Conservation (phyloP, 2,113 vertebrate genomes). For the rat (Rattus norvegicus) region GRCr8 NC_086023.1:127548001-127548500, state of each 20-base stretch:
- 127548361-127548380: neutral
- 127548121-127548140: neutral
- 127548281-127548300: slow-evolving; percentile 20
- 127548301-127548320: neutral
- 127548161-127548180: neutral
- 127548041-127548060: neutral
- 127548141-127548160: neutral
- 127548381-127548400: neutral
- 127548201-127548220: slow-evolving; percentile 10
- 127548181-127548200: neutral
- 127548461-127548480: neutral
- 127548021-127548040: neutral
- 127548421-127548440: neutral
- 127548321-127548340: too few relatives aligned
- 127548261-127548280: slow-evolving; percentile 34
- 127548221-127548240: neutral
- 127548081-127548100: neutral
- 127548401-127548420: neutral
- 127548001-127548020: neutral
- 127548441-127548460: neutral
- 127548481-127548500: slow-evolving; percentile 34
- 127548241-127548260: slow-evolving; percentile 1
- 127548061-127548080: neutral
- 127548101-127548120: neutral
- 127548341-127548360: slow-evolving; percentile 19